Percentiles rank a stretch among this genome's conserved stretches.
phyloP scores from a whole-genome alignment of 2,888 invertebrate species.

The Trisateles emortualis region DNA sequence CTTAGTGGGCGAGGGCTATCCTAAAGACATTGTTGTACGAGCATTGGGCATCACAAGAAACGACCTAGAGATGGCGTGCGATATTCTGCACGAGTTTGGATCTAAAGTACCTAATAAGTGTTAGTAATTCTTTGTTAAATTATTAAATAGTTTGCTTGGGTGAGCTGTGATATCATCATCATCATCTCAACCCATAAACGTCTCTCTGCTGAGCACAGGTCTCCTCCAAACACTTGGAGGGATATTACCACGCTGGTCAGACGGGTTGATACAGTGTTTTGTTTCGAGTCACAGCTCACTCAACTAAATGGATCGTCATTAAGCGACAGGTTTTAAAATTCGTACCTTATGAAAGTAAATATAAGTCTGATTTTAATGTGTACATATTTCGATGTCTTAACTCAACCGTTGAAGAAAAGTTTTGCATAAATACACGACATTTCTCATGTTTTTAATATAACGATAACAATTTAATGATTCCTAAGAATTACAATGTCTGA shows the following conservation, averaged over 20 bases:
- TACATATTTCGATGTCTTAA: conserved; percentile 46
- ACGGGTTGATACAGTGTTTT: no score
- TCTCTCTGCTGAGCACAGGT: no score
- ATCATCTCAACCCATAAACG: no score
- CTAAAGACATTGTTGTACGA: conserved; percentile 95
- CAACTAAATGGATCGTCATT: conserved; percentile 17
- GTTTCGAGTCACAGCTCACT: conserved; percentile 17
- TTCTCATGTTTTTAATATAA: not conserved
- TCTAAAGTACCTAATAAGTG: conserved; percentile 78
- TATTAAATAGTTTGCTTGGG: conserved; percentile 10
- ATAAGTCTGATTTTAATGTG: conserved; percentile 59
- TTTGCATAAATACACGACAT: not conserved
- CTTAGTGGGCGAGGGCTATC: conserved; percentile 95
- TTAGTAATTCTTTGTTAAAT: conserved; percentile 45
- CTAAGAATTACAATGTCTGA: not conserved
- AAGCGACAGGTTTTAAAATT: conserved; percentile 42
- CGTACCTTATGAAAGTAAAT: conserved; percentile 58
- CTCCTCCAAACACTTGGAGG: no score
- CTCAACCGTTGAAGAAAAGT: conserved; percentile 17
- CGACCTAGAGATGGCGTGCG: conserved; percentile 98
- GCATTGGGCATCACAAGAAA: conserved; percentile 97
- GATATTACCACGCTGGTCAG: no score
- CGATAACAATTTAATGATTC: not conserved
- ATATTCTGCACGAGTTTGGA: conserved; percentile 97
- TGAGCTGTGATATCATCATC: conserved; percentile 22